phyloP scores from a whole-genome alignment of 2,797 vertebrate genomes.

The Danio jaintianensis region DNA sequence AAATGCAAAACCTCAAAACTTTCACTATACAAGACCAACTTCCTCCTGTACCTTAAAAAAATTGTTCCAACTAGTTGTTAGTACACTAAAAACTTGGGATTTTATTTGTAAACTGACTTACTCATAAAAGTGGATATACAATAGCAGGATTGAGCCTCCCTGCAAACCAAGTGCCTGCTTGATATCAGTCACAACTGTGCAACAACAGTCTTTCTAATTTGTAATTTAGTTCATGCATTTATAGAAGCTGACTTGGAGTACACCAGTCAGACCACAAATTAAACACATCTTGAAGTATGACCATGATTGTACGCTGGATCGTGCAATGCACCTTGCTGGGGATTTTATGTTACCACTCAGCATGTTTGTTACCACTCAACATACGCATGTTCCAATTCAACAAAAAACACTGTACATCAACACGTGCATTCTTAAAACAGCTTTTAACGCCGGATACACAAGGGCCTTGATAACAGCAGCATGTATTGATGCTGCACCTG shows the following conservation, averaged over 20 bases:
- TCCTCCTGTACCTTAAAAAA: background rate
- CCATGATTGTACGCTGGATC: no score
- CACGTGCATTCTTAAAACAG: background rate
- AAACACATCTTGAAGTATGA: background rate
- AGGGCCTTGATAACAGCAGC: conserved; percentile 36
- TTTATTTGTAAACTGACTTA: background rate
- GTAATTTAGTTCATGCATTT: background rate
- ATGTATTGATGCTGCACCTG: conserved; percentile 19
- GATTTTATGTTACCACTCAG: background rate
- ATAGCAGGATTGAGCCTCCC: background rate
- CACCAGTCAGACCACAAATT: background rate
- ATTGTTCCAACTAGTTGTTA: background rate
- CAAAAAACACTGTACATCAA: background rate
- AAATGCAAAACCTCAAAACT: background rate
- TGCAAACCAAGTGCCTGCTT: background rate
- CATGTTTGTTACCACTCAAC: no score
- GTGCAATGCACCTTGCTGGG: background rate
- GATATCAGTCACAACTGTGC: background rate
- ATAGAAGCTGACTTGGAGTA: background rate
- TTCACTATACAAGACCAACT: background rate
- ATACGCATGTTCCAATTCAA: background rate
- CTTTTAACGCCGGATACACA: background rate
- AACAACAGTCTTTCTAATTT: background rate
- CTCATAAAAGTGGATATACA: background rate
- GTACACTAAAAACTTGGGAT: background rate